Evolutionary conservation across 2,888 invertebrate genomes (phyloP).

Genomic region (Lasioglossum pauxillum): DNA sequence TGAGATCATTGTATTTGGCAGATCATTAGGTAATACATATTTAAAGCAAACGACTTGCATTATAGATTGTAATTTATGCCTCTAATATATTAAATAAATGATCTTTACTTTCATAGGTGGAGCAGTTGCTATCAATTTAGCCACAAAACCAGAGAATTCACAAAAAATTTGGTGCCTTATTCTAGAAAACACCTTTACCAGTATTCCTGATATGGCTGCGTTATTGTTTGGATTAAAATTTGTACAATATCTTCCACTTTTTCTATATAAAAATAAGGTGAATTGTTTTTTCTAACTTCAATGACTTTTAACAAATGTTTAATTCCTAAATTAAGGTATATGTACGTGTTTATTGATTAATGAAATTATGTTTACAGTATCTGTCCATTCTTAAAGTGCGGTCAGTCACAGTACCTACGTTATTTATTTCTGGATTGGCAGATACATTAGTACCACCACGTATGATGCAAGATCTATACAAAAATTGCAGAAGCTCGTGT

Average conservation of each 20-base stretch:
- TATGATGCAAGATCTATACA: conserved; percentile 94
- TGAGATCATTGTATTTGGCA: conserved; percentile 95
- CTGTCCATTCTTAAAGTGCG: conserved; percentile 91
- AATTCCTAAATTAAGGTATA: not conserved
- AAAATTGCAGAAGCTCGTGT: conserved; percentile 89
- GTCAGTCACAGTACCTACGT: conserved; percentile 90
- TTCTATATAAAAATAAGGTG: conserved; percentile 97
- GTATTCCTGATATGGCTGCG: conserved; percentile 96
- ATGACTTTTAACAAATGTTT: not conserved
- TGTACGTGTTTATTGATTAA: not conserved
- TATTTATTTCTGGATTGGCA: conserved; percentile 95
- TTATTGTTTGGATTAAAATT: conserved; percentile 91
- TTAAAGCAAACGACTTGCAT: not conserved
- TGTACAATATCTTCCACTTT: conserved; percentile 91
- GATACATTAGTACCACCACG: conserved; percentile 95
- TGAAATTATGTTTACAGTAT: conserved; percentile 86
- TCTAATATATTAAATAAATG: not conserved
- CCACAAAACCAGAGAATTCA: conserved; percentile 90
- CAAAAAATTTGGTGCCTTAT: conserved; percentile 94
- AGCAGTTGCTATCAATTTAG: conserved; percentile 95
- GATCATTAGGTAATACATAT: conserved; percentile 89
- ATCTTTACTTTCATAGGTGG: conserved; percentile 88
- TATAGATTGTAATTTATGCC: not conserved
- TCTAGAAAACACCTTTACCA: conserved; percentile 98
- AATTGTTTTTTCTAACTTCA: not conserved